Evolutionary conservation across 2,888 invertebrate species (phyloP), one percentile per base, ranked within the genome.

Genomic region (Chrysina gloriosa): DNA sequence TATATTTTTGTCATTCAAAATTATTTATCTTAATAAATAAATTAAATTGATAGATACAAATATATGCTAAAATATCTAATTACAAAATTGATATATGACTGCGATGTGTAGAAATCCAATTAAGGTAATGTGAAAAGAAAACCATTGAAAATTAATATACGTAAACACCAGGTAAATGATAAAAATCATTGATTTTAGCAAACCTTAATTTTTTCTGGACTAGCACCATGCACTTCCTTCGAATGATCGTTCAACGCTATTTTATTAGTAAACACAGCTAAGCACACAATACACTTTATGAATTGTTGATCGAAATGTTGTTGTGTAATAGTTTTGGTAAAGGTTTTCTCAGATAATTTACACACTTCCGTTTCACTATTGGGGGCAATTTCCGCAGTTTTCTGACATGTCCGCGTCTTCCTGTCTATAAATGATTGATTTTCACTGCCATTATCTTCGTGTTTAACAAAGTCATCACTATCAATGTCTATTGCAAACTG

Each of bases 241-340:
- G 77, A 72, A 70, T 84, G 84, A 1, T 72, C 71, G 63, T 78
- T 75, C 6, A 86, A 74, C n/a, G 81, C 80, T 29, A 86, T 85
- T 29, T 83, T 75, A 70, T 81, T 84, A 3, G 83, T 82, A 73
- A 86, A 86, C 64, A 83, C 82, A 23, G 83, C 76, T 48, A 81
- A 82, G 72, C 87, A 87, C 3, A 75, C 70, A 2, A 74, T 71
- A 69, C 84, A 84, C 70, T 82, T 84, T 63, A 77, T 77, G 73
- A 83, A 83, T 73, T 85, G 84, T 64, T 76, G 76, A 29, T 81
- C 79, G 71, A 81, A 84, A 73, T 84, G 84, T 29, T 73, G 72
- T 68, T 84, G 79, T 71, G 83, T 81, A 48, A 78, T 79, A 16
- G 77, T 73, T 69, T 81, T 81, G 5, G 78, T 77, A 68, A 77